These are phyloP conservation scores for Syrrhaptes paradoxus DNA, from an alignment of 2,113 vertebrate genomes.

Conservation along the genomic window DNA sequence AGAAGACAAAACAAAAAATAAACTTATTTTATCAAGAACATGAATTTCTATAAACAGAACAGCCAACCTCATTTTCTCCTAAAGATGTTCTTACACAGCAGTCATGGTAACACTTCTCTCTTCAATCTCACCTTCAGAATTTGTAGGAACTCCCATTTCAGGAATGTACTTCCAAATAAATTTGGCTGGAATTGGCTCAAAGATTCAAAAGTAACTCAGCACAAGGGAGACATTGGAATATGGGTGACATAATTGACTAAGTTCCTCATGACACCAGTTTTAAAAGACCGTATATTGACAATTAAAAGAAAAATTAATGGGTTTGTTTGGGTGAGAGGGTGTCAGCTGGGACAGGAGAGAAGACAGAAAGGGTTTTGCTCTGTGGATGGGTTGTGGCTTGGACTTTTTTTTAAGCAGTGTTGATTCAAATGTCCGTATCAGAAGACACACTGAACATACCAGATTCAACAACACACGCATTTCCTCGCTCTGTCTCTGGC, in stretches of 20 bases:
- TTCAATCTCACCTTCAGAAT: not conserved
- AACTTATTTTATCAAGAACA: not conserved
- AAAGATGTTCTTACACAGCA: not conserved
- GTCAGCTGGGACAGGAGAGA: not conserved
- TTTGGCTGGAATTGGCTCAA: not conserved
- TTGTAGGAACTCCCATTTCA: not conserved
- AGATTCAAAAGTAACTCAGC: not conserved
- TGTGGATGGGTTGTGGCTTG: accelerated
- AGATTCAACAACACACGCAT: constrained; percentile 71
- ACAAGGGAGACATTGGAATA: not conserved
- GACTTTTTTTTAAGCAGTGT: not conserved
- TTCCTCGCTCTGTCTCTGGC: constrained; percentile 77
- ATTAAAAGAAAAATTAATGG: not conserved
- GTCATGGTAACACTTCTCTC: not conserved
- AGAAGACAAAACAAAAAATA: accelerated
- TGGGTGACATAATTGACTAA: not conserved
- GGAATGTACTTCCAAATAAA: not conserved
- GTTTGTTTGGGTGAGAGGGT: not conserved
- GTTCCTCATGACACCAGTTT: not conserved
- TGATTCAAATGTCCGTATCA: not conserved
- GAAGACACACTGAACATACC: constrained; percentile 75
- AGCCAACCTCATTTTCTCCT: not conserved
- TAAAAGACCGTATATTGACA: not conserved
- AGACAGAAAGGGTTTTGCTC: not conserved
- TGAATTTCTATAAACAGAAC: not conserved